These are phyloP conservation scores for Blera fallax DNA, from an alignment of 2,888 invertebrate species.

Conservation along the genomic window DNA sequence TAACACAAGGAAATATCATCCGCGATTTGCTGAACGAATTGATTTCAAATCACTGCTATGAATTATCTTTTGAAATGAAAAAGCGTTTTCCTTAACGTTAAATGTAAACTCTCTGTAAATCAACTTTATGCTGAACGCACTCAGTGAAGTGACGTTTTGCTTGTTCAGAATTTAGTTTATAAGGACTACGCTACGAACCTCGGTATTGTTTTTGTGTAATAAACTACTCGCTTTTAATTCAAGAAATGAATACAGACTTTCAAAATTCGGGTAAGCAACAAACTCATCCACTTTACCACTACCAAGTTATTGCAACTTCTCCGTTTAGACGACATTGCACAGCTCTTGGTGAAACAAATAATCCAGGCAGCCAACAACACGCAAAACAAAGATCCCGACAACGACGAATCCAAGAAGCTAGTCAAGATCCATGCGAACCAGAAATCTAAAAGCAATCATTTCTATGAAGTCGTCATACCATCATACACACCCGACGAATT, in stretches of 20 bases:
- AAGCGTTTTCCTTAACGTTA: too few species aligned
- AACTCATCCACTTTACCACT: not conserved
- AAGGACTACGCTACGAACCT: not conserved
- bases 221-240: not conserved
- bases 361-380: not conserved
- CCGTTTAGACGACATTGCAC: not conserved
- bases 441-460: not conserved
- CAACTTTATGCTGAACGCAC: not conserved
- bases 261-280: not conserved
- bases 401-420: not conserved
- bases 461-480: conserved; percentile 26
- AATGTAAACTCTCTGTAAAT: too few species aligned
- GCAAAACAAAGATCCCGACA: not conserved
- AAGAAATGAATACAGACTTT: not conserved
- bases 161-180: not conserved
- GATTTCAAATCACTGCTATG: too few species aligned
- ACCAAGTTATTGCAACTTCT: not conserved
- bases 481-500: conserved; percentile 26
- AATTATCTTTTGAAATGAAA: too few species aligned
- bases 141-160: not conserved
- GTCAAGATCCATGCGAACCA: not conserved
- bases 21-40: too few species aligned
- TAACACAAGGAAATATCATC: too few species aligned
- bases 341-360: not conserved
- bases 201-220: not conserved